These are phyloP conservation scores for Troides oblongomaculatus DNA, from an alignment of 2,888 invertebrate genomes.

Conservation along the genomic window DNA sequence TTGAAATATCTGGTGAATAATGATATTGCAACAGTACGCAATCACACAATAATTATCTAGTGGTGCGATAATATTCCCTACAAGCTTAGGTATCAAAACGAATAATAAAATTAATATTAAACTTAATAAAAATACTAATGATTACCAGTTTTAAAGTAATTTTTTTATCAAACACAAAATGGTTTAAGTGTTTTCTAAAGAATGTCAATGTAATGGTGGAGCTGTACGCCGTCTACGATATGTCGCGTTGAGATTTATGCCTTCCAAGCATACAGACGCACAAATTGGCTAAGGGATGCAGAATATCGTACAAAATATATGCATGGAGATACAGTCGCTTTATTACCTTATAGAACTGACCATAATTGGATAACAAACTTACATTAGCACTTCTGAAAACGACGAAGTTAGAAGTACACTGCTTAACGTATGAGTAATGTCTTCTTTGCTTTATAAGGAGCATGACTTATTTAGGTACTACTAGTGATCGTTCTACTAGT, in stretches of 20 bases:
- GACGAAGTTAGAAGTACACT: background rate
- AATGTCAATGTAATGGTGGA: conserved; percentile 62
- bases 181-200: too few relatives aligned
- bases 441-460: too few relatives aligned
- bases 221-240: conserved; percentile 73
- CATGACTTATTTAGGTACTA: too few relatives aligned
- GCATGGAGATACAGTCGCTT: conserved; percentile 45
- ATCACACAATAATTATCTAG: background rate
- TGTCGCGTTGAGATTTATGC: conserved; percentile 72
- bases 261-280: conserved; percentile 61
- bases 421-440: background rate
- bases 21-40: background rate
- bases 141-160: background rate
- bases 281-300: conserved; percentile 62
- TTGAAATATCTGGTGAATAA: too few relatives aligned
- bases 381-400: background rate
- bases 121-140: background rate
- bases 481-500: too few relatives aligned
- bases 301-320: conserved; percentile 10
- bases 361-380: background rate
- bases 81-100: too few relatives aligned
- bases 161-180: background rate
- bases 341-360: background rate
- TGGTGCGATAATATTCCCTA: too few relatives aligned
- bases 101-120: background rate